These are phyloP conservation scores for Diadegma fenestrale DNA, from an alignment of 2,888 invertebrate species.

Conservation along the genomic window DNA sequence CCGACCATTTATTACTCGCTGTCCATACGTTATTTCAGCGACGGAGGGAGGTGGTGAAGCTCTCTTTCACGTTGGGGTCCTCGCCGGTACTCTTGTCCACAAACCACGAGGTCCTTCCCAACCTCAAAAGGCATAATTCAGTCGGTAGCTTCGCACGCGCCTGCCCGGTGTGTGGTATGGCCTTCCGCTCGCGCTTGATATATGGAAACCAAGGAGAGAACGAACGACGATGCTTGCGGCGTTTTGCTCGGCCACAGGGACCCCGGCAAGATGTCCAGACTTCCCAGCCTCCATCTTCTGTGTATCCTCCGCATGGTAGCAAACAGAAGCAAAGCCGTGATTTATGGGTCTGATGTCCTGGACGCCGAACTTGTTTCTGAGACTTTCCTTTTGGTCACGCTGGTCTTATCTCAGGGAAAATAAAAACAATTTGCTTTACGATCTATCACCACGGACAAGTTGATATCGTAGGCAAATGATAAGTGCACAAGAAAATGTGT, in stretches of 20 bases:
- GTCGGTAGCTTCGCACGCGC: slow-evolving; percentile 50
- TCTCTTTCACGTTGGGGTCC: slow-evolving; percentile 34
- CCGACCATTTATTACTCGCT: slow-evolving; percentile 47
- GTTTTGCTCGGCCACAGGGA: slow-evolving; percentile 58
- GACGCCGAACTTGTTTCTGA: slow-evolving; percentile 43
- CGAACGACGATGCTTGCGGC: slow-evolving; percentile 58
- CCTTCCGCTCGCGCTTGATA: slow-evolving; percentile 63
- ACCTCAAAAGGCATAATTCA: slow-evolving; percentile 69
- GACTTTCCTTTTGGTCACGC: slow-evolving; percentile 32
- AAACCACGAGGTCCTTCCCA: slow-evolving; percentile 24
- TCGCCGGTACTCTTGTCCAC: slow-evolving; percentile 26
- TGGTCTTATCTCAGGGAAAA: neutral
- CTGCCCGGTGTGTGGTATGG: slow-evolving; percentile 21
- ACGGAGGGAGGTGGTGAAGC: slow-evolving; percentile 4
- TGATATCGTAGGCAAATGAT: neutral
- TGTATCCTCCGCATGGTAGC: slow-evolving; percentile 52
- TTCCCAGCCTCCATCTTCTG: slow-evolving; percentile 40
- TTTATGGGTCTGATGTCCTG: slow-evolving; percentile 62
- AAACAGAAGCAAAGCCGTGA: slow-evolving; percentile 73
- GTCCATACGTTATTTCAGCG: slow-evolving; percentile 35
- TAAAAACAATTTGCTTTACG: neutral
- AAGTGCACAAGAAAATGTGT: neutral
- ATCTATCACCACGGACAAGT: neutral
- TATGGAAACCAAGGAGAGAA: slow-evolving; percentile 65
- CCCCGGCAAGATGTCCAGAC: slow-evolving; percentile 66